These are phyloP conservation scores for Tolmerus cingulatus DNA, from an alignment of 2,888 invertebrate species.

Conservation along the genomic window DNA sequence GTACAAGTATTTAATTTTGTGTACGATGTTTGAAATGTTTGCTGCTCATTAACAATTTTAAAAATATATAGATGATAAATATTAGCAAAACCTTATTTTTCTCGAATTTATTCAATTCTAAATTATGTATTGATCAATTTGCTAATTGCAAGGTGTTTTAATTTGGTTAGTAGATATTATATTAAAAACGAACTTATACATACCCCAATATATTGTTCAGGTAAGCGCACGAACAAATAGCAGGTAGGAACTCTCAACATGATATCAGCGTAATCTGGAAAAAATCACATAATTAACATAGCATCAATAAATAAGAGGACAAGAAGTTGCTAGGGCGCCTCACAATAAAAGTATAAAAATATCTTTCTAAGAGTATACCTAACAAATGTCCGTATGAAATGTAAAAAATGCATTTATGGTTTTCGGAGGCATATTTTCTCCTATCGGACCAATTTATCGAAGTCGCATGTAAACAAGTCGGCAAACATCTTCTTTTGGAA, in stretches of 20 bases:
- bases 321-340: not conserved
- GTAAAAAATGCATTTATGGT: not conserved
- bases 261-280: not conserved
- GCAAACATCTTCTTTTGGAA: conserved; percentile 38
- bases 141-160: no score
- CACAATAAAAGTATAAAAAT: not conserved
- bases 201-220: not conserved
- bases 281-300: not conserved
- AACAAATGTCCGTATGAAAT: not conserved
- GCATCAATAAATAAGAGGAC: not conserved
- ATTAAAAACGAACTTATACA: not conserved
- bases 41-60: no score
- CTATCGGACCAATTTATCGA: conserved; percentile 44
- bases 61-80: no score
- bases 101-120: no score
- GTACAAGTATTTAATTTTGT: no score
- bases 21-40: no score
- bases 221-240: not conserved
- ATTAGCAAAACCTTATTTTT: no score
- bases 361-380: not conserved
- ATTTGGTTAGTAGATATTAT: no score
- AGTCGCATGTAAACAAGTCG: conserved; percentile 41
- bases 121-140: no score
- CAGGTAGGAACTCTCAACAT: not conserved
- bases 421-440: not conserved